Base-by-base conservation (phyloP, 2,797 vertebrate genomes). In the Buphagus erythrorhynchus region DNA sequence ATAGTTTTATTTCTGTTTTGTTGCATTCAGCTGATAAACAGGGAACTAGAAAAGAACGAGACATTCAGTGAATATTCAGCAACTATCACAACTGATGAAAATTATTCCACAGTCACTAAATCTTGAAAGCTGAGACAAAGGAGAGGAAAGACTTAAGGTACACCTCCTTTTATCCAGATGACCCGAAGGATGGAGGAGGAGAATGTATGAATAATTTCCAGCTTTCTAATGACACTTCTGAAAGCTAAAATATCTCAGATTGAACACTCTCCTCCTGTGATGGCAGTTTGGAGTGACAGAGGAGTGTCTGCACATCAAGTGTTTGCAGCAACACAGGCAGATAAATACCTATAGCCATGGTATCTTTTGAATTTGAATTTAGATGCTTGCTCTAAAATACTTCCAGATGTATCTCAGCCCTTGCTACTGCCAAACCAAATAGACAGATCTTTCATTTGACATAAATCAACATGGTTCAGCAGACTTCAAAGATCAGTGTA, bases 1-100 rank as follows among this genome's bases (percentile, higher is more conserved):
- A 38, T 26, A 55, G 58, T 52, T 95, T 95, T 95, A 83, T 75
- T 95, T 93, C 91, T 86, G 51, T 78, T 95, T 90, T 91, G 25
- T 62, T 90, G 55, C 36, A 76, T 54, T 85, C 66, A 93, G 52
- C 24, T 45, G 52, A 88, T 90, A 81, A 93, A 76, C 73, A 86
- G 36, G 52, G 26, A 90, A 63, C 69, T 69, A 86, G 36, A 92
- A 83, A 69, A 78, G 43, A 88, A 72, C 4, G 25, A 40, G 67
- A 79, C 24, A 49, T n/a, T 36, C 61, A 46, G 40, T 52, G 36
- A 84, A 65, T 72, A 49, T 72, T 83, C 69, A 42, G 45, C 18
- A 88, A 46, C 40, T 29, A 73, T 57, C 82, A 66, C 15, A 90
- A 31, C 16, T 49, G 48, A 76, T 33, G 31, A 26, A 80, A 91